Evolutionary conservation across 2,797 vertebrate species (phyloP).

Genomic region (Takifugu rubripes): DNA sequence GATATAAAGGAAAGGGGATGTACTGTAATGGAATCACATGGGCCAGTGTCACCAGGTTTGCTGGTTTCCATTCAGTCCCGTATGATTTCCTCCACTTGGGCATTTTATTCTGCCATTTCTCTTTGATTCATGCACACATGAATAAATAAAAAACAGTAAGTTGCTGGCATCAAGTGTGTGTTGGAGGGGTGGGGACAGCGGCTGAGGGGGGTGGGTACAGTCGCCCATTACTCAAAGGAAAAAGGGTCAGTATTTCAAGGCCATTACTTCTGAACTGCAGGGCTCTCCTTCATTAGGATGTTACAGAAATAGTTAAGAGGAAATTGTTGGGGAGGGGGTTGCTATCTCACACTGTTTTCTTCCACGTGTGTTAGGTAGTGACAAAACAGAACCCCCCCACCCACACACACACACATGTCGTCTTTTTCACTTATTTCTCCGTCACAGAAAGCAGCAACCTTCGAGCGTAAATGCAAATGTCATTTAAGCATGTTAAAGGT

Average conservation of each 20-base stretch:
- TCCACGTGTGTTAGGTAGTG: slow-evolving; percentile 53
- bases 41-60: slow-evolving; percentile 43
- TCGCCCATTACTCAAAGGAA: slow-evolving; percentile 73
- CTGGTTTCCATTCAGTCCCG: slow-evolving; percentile 58
- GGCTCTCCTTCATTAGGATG: slow-evolving; percentile 75
- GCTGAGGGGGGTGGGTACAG: slow-evolving; percentile 57
- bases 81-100: slow-evolving; percentile 55
- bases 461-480: slow-evolving; percentile 79
- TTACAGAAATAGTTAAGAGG: slow-evolving; percentile 76
- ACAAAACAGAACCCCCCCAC: slow-evolving; percentile 62
- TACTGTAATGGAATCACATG: slow-evolving; percentile 50
- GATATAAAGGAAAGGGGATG: slow-evolving; percentile 57
- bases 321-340: slow-evolving; percentile 62
- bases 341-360: slow-evolving; percentile 59
- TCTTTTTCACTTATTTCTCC: slow-evolving; percentile 62
- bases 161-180: slow-evolving; percentile 10
- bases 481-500: slow-evolving; percentile 76
- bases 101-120: slow-evolving; percentile 50
- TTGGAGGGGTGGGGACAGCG: slow-evolving; percentile 22
- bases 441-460: slow-evolving; percentile 66
- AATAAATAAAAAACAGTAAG: slow-evolving; percentile 7
- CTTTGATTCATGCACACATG: slow-evolving; percentile 23
- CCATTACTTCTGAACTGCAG: slow-evolving; percentile 73
- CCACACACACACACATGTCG: neutral
- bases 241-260: slow-evolving; percentile 76